Conservation (phyloP, 2,113 vertebrate species). For the Andinoacara biseriatus region DNA sequence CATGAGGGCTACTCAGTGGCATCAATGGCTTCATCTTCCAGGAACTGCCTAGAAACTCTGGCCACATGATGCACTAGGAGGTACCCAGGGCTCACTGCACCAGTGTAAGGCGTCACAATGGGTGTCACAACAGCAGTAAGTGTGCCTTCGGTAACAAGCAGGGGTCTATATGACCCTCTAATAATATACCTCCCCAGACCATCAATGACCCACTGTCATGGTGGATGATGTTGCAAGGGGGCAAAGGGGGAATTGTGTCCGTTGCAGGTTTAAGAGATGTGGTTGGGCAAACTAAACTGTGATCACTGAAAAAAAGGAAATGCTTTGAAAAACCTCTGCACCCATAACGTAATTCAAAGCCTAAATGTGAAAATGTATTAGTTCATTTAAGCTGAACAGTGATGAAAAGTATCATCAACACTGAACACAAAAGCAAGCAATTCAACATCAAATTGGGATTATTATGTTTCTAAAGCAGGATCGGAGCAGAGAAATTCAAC, state of each 20-base stretch:
- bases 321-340: not conserved
- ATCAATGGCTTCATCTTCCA: too few relatives aligned
- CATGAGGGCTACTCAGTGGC: too few relatives aligned
- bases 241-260: not conserved
- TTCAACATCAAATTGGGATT: rapidly evolving
- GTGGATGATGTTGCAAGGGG: not conserved
- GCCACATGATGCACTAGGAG: too few relatives aligned
- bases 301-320: not conserved
- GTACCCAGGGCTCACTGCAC: too few relatives aligned
- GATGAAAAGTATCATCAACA: not conserved
- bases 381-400: not conserved
- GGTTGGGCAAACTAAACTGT: not conserved
- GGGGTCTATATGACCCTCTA: not conserved
- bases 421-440: not conserved
- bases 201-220: not conserved
- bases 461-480: not conserved
- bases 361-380: not conserved
- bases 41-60: too few relatives aligned
- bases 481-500: not conserved
- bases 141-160: too few relatives aligned
- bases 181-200: not conserved
- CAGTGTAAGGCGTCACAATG: too few relatives aligned
- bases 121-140: too few relatives aligned
- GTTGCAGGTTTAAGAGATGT: rapidly evolving
- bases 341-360: not conserved